Conservation (phyloP, 2,888 invertebrate genomes). For the Augiades crinisus region DNA sequence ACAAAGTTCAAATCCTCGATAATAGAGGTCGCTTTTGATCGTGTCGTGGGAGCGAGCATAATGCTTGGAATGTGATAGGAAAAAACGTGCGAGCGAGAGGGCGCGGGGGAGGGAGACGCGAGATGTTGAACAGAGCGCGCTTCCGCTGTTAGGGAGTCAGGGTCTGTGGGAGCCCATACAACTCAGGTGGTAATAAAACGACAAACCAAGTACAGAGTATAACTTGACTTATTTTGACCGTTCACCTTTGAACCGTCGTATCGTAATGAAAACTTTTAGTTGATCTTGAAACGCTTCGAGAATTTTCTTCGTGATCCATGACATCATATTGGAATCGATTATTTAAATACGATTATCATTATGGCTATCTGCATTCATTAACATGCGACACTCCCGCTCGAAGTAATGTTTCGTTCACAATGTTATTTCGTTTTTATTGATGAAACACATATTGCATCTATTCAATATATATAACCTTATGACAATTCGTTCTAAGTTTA, state of each 20-base stretch:
- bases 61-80: conserved; percentile 67
- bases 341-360: background rate
- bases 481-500: no score
- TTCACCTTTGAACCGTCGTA: background rate
- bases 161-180: conserved; percentile 25
- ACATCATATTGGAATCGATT: background rate
- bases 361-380: background rate
- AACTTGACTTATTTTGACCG: background rate
- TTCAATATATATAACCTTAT: no score
- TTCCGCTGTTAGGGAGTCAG: conserved; percentile 50
- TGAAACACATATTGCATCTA: no score
- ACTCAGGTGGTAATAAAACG: conserved; percentile 29
- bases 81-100: conserved; percentile 48
- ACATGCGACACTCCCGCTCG: no score
- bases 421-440: no score
- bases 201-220: conserved; percentile 8
- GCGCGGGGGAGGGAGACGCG: conserved; percentile 11
- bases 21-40: conserved; percentile 45
- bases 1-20: conserved; percentile 39
- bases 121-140: conserved; percentile 40
- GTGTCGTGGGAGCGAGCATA: conserved; percentile 66
- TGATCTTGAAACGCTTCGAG: background rate
- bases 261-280: background rate
- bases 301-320: background rate
- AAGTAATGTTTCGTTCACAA: no score